phyloP scores from a whole-genome alignment of 1,140 invertebrate genomes.

The Dendrolimus punctatus region DNA sequence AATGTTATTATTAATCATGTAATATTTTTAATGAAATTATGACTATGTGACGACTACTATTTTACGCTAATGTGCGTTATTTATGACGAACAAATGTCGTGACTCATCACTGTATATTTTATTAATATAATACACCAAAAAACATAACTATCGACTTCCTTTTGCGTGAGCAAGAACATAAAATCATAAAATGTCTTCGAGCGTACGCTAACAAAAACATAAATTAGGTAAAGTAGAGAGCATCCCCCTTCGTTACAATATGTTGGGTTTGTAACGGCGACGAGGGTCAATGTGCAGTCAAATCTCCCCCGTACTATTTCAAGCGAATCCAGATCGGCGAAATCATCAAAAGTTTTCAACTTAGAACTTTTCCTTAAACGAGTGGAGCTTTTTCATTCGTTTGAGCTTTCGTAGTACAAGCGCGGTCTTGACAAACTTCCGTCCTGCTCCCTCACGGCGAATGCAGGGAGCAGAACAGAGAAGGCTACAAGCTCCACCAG shows the following conservation, averaged over 20 bases:
- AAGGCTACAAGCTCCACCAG: slow-evolving; percentile 24
- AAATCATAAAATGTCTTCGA: slow-evolving; percentile 68
- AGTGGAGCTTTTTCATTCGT: slow-evolving; percentile 41
- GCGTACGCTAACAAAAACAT: slow-evolving; percentile 66
- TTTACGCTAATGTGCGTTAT: slow-evolving; percentile 21
- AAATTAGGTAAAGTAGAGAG: slow-evolving; percentile 67
- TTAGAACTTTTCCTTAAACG: slow-evolving; percentile 62
- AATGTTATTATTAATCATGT: slow-evolving; percentile 3
- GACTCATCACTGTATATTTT: slow-evolving; percentile 46
- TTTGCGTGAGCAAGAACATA: slow-evolving; percentile 62
- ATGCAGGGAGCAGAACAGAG: slow-evolving; percentile 19
- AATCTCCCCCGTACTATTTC: slow-evolving; percentile 51
- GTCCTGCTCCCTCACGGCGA: slow-evolving; percentile 39
- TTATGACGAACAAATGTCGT: slow-evolving; percentile 39
- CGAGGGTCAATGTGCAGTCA: slow-evolving; percentile 56
- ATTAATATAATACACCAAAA: slow-evolving; percentile 60
- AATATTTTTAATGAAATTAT: not conserved
- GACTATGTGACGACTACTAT: not conserved
- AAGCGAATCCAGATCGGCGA: slow-evolving; percentile 47
- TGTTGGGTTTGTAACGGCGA: slow-evolving; percentile 47
- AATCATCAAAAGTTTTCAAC: slow-evolving; percentile 70
- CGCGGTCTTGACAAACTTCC: slow-evolving; percentile 18
- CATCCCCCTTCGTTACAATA: slow-evolving; percentile 66
- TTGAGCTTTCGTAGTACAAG: slow-evolving; percentile 26
- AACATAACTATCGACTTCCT: slow-evolving; percentile 62